Evolutionary conservation across 2,797 vertebrate genomes (phyloP), one percentile per base, ranked within the genome.

Genomic region (Enteromius trimaculatus): DNA sequence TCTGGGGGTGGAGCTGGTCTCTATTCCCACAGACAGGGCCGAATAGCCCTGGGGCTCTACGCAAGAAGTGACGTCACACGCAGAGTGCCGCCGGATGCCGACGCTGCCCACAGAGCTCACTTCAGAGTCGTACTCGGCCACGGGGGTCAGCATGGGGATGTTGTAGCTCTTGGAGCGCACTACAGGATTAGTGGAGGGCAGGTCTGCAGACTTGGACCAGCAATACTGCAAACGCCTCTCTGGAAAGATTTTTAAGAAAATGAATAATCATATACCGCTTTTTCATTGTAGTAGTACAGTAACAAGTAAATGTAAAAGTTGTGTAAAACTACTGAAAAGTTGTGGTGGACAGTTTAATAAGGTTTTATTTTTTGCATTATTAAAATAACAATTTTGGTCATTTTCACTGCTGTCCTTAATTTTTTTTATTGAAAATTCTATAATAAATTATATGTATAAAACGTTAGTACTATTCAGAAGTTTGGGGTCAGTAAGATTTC

Each of bases 81-180:
- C 96, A 0, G 98, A 99, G 93, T 99, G 98, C 42, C 98, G 93
- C 6, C 98, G 95, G 87, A 97, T 95, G 87, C 97, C 92, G 0
- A 95, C 85, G 7, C 96, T 95, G 0, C 95, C 93, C 0, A 94
- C 94, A 0, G 94, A 88, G 78, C 95, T 92, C 74, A 92, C 92
- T 88, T 99, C 98, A 0, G 95, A 94, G 89, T 99, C 98, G 0
- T 97, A 99, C 91, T 99, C 98, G 0, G 95, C 97, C 86, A 99
- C 98, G 0, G 98, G 98, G 0, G 97, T 99, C 91, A 99, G 95
- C 91, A 99, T 93, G 0, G 97, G 98, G 5, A 98, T 98, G 87
- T 99, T 99, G 94, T 99, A 99, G 91, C 98, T 99, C 91, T 97
- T 99, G 0, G 98, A 99, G 29, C 97, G 95, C 85, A 98, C 97